Evolutionary conservation across 2,888 invertebrate species (phyloP), one percentile per base, ranked within the genome.

Genomic region (Lydus trimaculatus): DNA sequence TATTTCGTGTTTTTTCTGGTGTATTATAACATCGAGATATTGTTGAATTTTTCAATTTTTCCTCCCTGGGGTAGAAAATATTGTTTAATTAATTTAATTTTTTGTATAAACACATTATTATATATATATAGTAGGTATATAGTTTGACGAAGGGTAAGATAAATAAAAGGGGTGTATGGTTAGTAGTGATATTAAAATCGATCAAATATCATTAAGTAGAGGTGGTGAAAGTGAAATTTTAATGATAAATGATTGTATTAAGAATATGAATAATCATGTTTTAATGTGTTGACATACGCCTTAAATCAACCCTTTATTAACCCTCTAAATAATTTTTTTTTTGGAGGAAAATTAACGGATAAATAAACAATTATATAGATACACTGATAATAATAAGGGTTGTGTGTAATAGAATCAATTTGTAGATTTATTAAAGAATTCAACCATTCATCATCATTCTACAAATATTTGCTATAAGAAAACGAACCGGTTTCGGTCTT

Each of bases 91-190:
- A 60, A 60, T 31, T 60, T 60, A 60, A 60, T 60, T 60, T 60
- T 48, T 58, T 31, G 7, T 6, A 31, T 23, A 60, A 60, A 60
- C 60, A 60, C 60, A 60, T 60, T 31, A n/a, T n/a, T n/a, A n/a
- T n/a, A n/a, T n/a, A n/a, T n/a, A n/a, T n/a, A n/a, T n/a, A n/a
- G n/a, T n/a, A n/a, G n/a, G n/a, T n/a, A 60, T 33, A 17, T 11
- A 33, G 33, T 11, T 31, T 60, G 60, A 31, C 25, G n/a, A 23
- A 33, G 33, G 31, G n/a, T 20, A 48, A 48, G 60, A 60, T 33
- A 60, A 60, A 60, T 60, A 60, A 60, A 60, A 60, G 60, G 60
- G 60, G 60, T 60, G 48, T 48, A 48, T 48, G 48, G 48, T 48
- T 48, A 11, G 48, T 48, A 48, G 48, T 48, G 48, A 48, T 48